Conservation (phyloP, 2,113 vertebrate genomes). For the Chionomys nivalis region DNA sequence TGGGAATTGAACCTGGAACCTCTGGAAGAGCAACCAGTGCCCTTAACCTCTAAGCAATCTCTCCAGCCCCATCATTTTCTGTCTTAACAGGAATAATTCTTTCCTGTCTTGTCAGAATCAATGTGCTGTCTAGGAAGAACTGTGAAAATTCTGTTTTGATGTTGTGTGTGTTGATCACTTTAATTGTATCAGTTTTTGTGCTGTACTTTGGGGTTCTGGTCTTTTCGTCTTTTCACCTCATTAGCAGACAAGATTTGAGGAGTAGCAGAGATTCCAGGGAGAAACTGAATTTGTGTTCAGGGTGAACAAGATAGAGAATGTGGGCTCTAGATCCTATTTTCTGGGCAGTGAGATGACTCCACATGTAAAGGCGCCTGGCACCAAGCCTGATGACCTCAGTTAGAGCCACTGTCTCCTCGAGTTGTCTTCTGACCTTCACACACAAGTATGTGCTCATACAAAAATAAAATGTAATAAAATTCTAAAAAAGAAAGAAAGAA, state of each 20-base stretch:
- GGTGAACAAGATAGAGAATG: neutral
- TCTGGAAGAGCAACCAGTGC: too few species aligned
- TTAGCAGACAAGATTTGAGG: neutral
- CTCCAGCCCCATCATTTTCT: neutral
- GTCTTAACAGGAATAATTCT: neutral
- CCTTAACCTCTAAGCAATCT: too few species aligned
- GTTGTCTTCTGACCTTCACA: neutral
- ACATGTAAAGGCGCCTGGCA: neutral
- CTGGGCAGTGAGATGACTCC: neutral
- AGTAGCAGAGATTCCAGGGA: conserved; percentile 4
- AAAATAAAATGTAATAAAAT: neutral
- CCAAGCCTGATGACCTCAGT: neutral
- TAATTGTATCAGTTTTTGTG: neutral
- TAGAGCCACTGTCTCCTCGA: neutral
- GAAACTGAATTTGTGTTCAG: conserved; percentile 1
- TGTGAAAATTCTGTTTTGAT: neutral
- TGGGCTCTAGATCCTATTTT: neutral
- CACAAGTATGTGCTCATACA: neutral
- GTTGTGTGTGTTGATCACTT: neutral
- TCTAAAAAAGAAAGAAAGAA: neutral
- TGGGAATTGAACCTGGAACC: too few species aligned
- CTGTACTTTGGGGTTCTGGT: conserved; percentile 34
- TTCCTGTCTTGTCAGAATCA: conserved; percentile 8
- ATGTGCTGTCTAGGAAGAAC: conserved; percentile 15
- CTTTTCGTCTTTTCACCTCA: neutral